A percentile compares a stretch with the other conserved stretches of the same genome.
Conservation (phyloP, 30 jellyfish, hydroid and myxozoan species). For the Chrysaora quinquecirrha region DNA sequence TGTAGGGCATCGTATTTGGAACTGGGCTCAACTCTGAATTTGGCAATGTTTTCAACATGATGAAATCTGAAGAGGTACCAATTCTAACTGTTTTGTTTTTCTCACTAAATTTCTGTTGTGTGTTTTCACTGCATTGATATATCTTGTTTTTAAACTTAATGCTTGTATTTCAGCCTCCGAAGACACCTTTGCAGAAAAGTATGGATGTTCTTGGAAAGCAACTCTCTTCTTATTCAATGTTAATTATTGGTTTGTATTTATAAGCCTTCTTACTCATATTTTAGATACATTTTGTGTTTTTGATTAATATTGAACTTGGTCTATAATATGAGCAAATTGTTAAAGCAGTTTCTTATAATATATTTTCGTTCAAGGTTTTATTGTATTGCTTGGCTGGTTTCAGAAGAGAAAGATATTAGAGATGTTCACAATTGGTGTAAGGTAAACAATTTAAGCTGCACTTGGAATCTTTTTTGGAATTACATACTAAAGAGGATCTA, state of each 20-base stretch:
- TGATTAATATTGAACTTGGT: too few species aligned
- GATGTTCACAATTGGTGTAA: conserved; percentile 94
- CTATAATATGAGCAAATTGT: too few species aligned
- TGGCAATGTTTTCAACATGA: conserved; percentile 83
- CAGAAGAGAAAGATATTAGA: conserved; percentile 81
- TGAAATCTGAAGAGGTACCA: conserved; percentile 96
- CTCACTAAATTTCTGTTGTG: too few species aligned
- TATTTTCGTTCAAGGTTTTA: too few species aligned
- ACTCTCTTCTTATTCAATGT: conserved; percentile 77
- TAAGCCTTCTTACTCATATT: background rate
- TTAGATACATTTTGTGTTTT: too few species aligned
- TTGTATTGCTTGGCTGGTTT: conserved; percentile 92
- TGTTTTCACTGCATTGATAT: too few species aligned
- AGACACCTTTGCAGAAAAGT: conserved; percentile 87
- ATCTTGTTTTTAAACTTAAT: too few species aligned
- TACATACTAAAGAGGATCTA: too few species aligned
- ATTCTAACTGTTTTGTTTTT: too few species aligned
- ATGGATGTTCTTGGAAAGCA: conserved; percentile 89
- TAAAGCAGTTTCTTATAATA: too few species aligned
- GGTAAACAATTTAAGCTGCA: too few species aligned
- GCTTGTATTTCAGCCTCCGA: conserved; percentile 96
- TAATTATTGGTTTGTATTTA: conserved; percentile 65
- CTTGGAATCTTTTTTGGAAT: too few species aligned
- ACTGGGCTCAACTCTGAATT: conserved; percentile 85
- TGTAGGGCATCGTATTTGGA: conserved; percentile 90